A percentile compares a stretch with the other conserved stretches of the same genome.
These are phyloP conservation scores for Microtus richardsoni DNA, from an alignment of 2,113 vertebrate genomes.

Conservation along the genomic window DNA sequence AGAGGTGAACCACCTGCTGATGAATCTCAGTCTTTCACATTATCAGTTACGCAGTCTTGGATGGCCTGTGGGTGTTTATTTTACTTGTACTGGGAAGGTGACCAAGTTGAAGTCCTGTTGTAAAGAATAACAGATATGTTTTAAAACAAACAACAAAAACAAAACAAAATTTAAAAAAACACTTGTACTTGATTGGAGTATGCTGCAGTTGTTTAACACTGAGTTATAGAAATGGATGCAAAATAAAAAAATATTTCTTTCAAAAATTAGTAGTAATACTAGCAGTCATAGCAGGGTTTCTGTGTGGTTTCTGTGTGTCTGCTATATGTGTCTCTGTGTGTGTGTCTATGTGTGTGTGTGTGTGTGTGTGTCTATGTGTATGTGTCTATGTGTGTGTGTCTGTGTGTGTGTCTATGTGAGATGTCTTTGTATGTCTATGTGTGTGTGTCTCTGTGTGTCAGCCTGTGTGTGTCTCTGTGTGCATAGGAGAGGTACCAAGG, in stretches of 20 bases:
- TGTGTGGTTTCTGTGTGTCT: not conserved
- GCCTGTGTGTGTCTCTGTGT: not conserved
- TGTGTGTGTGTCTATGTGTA: too few relatives aligned
- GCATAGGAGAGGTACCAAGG: not conserved
- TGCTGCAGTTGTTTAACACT: not conserved
- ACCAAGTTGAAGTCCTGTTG: not conserved
- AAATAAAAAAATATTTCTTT: not conserved
- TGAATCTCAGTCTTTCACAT: not conserved
- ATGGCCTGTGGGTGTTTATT: not conserved
- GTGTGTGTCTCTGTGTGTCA: not conserved
- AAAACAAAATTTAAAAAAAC: not conserved
- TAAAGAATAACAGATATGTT: not conserved
- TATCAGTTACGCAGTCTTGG: not conserved
- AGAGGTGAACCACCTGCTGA: too few relatives aligned
- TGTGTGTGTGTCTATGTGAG: too few relatives aligned
- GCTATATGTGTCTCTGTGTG: not conserved
- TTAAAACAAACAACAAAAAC: not conserved
- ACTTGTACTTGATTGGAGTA: not conserved
- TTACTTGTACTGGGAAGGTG: conserved; percentile 3
- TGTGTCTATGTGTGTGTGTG: too few relatives aligned
- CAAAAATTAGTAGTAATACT: not conserved
- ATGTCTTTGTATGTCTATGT: not conserved
- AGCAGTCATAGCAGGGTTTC: not conserved
- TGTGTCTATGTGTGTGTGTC: too few relatives aligned
- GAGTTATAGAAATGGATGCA: not conserved